phyloP scores from a whole-genome alignment of 1,140 invertebrate species.

The Drosophila tropicalis region DNA sequence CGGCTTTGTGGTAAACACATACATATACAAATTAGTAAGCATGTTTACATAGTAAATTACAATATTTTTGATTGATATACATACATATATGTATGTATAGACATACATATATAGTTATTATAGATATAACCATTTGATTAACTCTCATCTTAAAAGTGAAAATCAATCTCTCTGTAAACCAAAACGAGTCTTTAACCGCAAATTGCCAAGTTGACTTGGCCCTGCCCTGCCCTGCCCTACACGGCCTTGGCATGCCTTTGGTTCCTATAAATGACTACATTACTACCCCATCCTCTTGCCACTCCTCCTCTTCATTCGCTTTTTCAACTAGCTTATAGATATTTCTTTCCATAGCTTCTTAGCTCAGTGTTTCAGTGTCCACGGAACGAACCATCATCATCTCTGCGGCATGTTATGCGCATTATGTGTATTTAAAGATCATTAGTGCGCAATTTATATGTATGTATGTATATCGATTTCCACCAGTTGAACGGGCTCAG shows the following conservation, averaged over 20 bases:
- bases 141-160: slow-evolving; percentile 3
- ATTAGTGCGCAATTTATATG: slow-evolving; percentile 72
- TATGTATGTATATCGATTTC: slow-evolving; percentile 64
- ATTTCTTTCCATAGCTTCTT: not conserved
- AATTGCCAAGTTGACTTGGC: slow-evolving; percentile 1
- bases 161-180: slow-evolving; percentile 1
- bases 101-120: no score
- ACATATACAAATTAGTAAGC: slow-evolving; percentile 37
- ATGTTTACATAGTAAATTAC: slow-evolving; percentile 30
- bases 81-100: no score
- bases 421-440: slow-evolving; percentile 77
- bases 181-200: not conserved
- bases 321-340: not conserved
- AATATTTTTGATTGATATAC: slow-evolving; percentile 6
- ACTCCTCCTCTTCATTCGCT: not conserved
- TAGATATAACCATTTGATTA: not conserved
- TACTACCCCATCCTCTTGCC: not conserved
- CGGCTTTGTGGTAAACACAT: slow-evolving; percentile 68
- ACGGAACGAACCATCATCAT: slow-evolving; percentile 5
- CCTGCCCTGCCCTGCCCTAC: no score
- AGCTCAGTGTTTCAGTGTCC: slow-evolving; percentile 20
- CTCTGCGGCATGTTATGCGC: slow-evolving; percentile 37
- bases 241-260: not conserved
- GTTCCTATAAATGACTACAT: slow-evolving; percentile 3
- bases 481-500: slow-evolving; percentile 66